These are phyloP conservation scores for Ernsta delagoae DNA, from an alignment of 2,888 invertebrate genomes.

Conservation along the genomic window DNA sequence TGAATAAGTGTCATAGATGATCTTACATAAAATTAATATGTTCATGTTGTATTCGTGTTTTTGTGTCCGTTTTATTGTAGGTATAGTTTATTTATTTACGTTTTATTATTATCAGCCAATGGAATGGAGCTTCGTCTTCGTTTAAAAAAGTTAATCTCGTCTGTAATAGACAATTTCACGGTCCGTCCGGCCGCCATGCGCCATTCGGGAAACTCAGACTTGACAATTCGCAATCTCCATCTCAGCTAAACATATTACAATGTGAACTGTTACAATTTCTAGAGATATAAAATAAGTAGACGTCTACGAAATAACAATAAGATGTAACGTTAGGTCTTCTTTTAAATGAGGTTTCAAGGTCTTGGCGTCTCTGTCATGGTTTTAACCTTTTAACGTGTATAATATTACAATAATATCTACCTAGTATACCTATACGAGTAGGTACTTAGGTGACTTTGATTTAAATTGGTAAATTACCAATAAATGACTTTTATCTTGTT, in stretches of 20 bases:
- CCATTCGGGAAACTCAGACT: not conserved
- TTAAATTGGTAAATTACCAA: no score
- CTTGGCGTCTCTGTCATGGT: not conserved
- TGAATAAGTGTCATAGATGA: no score
- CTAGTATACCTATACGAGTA: no score
- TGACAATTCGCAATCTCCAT: conserved; percentile 9
- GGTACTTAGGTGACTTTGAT: no score
- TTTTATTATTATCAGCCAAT: no score
- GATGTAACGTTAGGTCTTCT: not conserved
- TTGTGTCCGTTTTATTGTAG: not conserved
- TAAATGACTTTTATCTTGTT: no score
- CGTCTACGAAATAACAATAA: conserved; percentile 4
- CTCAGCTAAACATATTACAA: conserved; percentile 1
- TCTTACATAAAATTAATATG: no score
- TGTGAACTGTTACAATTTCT: conserved; percentile 3
- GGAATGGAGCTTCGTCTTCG: not conserved
- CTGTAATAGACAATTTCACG: conserved; percentile 23
- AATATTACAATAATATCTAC: no score
- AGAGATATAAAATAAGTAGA: conserved; percentile 6
- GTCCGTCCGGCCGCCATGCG: not conserved
- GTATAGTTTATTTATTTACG: no score
- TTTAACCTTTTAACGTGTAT: no score
- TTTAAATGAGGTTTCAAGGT: conserved; percentile 4
- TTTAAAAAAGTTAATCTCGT: conserved; percentile 15
- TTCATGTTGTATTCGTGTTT: not conserved